Conservation (phyloP, 2,113 vertebrate genomes). For the Podarcis cretensis region DNA sequence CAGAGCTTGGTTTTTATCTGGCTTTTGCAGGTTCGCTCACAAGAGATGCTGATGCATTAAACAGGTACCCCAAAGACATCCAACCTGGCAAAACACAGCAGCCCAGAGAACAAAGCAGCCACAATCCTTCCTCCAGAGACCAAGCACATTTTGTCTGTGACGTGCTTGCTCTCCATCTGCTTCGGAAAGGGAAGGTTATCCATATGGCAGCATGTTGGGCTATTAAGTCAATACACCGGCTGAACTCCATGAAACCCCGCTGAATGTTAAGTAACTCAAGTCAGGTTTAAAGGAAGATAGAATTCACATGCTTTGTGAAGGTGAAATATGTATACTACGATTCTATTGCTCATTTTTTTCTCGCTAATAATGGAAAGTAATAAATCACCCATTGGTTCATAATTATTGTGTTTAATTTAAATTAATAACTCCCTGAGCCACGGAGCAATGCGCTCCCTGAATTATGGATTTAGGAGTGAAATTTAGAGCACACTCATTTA, state of each 20-base stretch:
- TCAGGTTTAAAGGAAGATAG: constrained; percentile 58
- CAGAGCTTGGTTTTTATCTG: constrained; percentile 6
- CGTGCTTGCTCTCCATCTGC: constrained; percentile 77
- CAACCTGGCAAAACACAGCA: constrained; percentile 50
- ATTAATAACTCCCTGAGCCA: constrained; percentile 45
- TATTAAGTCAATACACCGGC: constrained; percentile 55
- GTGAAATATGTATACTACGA: constrained; percentile 62
- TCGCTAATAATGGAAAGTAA: constrained; percentile 28
- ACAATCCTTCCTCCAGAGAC: constrained; percentile 73
- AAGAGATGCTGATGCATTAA: constrained; percentile 42
- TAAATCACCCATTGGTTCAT: constrained; percentile 45
- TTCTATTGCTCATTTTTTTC: constrained; percentile 38
- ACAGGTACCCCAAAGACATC: constrained; percentile 45
- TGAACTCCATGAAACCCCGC: constrained; percentile 57
- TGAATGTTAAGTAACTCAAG: constrained; percentile 71
- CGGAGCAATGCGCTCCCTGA: constrained; percentile 38
- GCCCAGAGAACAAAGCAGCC: constrained; percentile 73
- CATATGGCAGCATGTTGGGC: constrained; percentile 69
- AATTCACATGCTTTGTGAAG: constrained; percentile 62
- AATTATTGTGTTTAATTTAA: constrained; percentile 38
- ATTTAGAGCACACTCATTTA: constrained; percentile 52
- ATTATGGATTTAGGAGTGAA: constrained; percentile 60
- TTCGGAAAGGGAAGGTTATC: constrained; percentile 68
- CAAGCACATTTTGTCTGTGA: constrained; percentile 75
- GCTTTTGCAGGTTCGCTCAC: constrained; percentile 33